phyloP scores from a whole-genome alignment of 92 coral and sea anemone species.

The Paramuricea clavata region DNA sequence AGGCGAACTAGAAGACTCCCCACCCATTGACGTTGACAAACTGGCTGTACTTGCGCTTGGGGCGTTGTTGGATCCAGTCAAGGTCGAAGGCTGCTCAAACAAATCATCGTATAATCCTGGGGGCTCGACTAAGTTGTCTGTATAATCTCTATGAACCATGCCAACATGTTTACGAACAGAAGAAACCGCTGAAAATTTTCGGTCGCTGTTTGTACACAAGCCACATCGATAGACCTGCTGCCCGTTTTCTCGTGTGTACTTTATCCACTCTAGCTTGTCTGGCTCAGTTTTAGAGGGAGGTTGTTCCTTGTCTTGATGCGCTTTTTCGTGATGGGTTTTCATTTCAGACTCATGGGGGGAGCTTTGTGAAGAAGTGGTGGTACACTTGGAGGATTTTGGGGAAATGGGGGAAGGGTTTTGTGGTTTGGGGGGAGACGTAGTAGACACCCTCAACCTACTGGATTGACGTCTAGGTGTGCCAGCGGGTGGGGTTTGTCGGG shows the following conservation, averaged over 20 bases:
- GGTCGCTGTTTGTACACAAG: neutral
- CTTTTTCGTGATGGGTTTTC: neutral
- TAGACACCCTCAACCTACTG: neutral
- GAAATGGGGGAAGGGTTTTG: neutral
- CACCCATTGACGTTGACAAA: no score
- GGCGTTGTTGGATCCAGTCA: neutral
- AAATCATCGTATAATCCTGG: neutral
- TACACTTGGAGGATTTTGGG: no score
- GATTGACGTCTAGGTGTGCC: neutral
- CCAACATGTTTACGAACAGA: conserved; percentile 10
- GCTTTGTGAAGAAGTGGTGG: neutral
- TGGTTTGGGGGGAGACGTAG: neutral
- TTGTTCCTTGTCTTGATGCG: neutral
- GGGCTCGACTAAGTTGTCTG: neutral
- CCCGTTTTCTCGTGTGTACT: neutral
- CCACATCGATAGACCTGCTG: neutral
- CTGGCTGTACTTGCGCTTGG: neutral
- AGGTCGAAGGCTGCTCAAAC: neutral
- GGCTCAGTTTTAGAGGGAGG: neutral
- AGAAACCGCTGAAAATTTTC: neutral
- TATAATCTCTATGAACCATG: neutral
- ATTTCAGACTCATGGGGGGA: neutral
- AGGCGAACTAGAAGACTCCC: neutral
- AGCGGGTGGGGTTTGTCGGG: neutral
- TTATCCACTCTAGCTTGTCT: neutral